Evolutionary conservation across 2,113 vertebrate genomes (phyloP).

Genomic region (Lucifuga dentata): DNA sequence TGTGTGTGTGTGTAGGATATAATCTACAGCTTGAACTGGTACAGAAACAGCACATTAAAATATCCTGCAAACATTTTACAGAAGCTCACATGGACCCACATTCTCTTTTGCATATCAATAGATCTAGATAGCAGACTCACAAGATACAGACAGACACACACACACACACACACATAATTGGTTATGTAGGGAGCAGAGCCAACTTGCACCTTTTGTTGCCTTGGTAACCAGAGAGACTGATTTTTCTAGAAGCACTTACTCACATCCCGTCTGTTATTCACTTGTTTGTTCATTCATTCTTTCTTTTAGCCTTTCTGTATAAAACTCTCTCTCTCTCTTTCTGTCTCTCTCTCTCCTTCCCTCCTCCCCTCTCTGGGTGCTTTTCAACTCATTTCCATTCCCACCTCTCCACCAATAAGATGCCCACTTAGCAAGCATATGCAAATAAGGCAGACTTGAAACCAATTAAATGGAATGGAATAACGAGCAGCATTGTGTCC

Average conservation of each 20-base stretch:
- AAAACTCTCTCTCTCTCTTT: conserved; percentile 20
- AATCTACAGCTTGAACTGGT: conserved; percentile 44
- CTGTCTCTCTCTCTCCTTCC: conserved; percentile 1
- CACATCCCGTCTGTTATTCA: conserved; percentile 77
- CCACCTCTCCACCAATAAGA: conserved; percentile 70
- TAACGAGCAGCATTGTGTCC: conserved; percentile 51
- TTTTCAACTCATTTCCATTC: conserved; percentile 65
- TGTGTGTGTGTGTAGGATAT: background rate
- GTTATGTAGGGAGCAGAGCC: conserved; percentile 72
- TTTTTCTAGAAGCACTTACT: conserved; percentile 78
- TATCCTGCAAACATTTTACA: conserved; percentile 49
- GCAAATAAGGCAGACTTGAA: conserved; percentile 72
- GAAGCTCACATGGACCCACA: conserved; percentile 45
- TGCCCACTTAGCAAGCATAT: conserved; percentile 68
- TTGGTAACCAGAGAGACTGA: conserved; percentile 72
- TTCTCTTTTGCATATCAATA: conserved; percentile 73
- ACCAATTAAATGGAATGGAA: conserved; percentile 69
- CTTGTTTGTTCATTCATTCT: conserved; percentile 77
- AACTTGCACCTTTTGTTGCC: conserved; percentile 77
- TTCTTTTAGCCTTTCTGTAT: conserved; percentile 67
- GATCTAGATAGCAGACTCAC: conserved; percentile 57
- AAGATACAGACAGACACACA: conserved; percentile 45
- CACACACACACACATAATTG: conserved; percentile 65
- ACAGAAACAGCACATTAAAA: conserved; percentile 44
- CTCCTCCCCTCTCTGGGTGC: conserved; percentile 27